Conservation (phyloP, 1,140 invertebrate genomes). For the Halyomorpha halys region DNA sequence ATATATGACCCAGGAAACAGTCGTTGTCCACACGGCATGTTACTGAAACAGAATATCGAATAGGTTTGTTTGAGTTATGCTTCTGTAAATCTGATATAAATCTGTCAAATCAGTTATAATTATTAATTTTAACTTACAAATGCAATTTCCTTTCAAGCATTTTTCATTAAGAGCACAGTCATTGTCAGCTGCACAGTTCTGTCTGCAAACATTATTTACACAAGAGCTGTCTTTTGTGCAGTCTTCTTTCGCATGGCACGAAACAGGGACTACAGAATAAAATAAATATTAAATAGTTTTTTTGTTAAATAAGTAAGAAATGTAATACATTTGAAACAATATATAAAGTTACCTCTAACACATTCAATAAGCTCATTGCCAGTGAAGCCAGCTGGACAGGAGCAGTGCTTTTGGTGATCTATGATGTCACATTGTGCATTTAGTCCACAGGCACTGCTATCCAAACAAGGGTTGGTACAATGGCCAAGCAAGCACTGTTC, state of each 20-base stretch:
- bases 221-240: slow-evolving; percentile 60
- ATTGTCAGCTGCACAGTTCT: slow-evolving; percentile 60
- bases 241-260: slow-evolving; percentile 57
- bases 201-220: slow-evolving; percentile 64
- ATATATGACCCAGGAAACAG: slow-evolving; percentile 83
- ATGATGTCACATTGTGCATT: slow-evolving; percentile 71
- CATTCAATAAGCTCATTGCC: slow-evolving; percentile 76
- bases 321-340: background rate
- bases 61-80: slow-evolving; percentile 12
- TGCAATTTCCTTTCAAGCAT: slow-evolving; percentile 67
- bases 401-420: slow-evolving; percentile 67
- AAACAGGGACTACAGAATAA: slow-evolving; percentile 52
- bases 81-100: too few species aligned
- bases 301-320: background rate
- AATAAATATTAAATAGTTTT: slow-evolving; percentile 3
- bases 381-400: slow-evolving; percentile 73
- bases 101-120: too few species aligned
- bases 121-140: slow-evolving; percentile 52
- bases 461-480: slow-evolving; percentile 72
- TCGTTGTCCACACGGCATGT: slow-evolving; percentile 83
- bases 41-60: slow-evolving; percentile 41
- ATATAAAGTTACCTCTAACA: slow-evolving; percentile 57
- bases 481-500: slow-evolving; percentile 73
- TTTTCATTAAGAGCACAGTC: slow-evolving; percentile 86
- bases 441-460: slow-evolving; percentile 69